phyloP scores from a whole-genome alignment of 2,888 invertebrate genomes.

The Epinotia demarniana region DNA sequence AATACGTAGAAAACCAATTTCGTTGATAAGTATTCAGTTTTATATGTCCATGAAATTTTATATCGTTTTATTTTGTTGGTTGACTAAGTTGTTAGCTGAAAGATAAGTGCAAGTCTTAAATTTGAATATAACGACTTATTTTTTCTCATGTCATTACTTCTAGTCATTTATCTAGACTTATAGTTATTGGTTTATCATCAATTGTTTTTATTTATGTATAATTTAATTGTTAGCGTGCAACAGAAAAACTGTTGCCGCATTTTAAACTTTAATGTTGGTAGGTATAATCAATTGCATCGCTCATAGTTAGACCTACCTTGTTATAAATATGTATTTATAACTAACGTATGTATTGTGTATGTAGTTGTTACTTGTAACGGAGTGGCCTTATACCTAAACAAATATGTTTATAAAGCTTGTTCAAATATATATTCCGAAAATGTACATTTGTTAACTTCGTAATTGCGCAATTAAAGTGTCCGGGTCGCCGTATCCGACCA shows the following conservation, averaged over 20 bases:
- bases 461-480: neutral
- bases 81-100: slow-evolving; percentile 8
- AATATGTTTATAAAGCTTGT: neutral
- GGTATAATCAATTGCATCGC: neutral
- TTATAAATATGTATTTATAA: neutral
- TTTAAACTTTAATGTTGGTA: neutral
- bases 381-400: neutral
- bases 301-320: neutral
- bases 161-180: neutral
- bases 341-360: neutral
- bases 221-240: neutral
- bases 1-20: slow-evolving; percentile 29
- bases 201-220: neutral
- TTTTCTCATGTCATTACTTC: neutral
- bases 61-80: slow-evolving; percentile 24
- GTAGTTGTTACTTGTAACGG: too few species aligned
- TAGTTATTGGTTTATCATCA: neutral
- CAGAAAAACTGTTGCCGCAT: neutral
- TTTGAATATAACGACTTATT: neutral
- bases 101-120: neutral
- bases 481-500: neutral
- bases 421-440: neutral
- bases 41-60: slow-evolving; percentile 19
- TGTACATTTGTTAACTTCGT: neutral
- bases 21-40: slow-evolving; percentile 21